Evolutionary conservation across 2,113 vertebrate species (phyloP), one percentile per base, ranked within the genome.

Genomic region (Falcunculus frontatus): DNA sequence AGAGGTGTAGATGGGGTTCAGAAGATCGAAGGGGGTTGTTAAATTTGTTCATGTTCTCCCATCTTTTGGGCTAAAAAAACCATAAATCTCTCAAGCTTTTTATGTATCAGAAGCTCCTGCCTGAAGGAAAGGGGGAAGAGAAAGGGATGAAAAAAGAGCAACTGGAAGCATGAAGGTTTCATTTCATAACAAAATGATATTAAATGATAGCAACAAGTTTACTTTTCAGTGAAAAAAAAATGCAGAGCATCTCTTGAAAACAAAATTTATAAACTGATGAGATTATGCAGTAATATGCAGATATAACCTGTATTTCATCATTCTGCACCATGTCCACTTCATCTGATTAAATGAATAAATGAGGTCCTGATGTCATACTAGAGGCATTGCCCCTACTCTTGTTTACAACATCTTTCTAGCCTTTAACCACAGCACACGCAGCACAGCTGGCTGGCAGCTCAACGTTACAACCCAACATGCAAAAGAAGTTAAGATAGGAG

Each of bases 361-460:
- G 3, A 84, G 39, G 64, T 84, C 92, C 90, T 94, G 84, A 89
- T 92, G 92, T 75, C 52, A 30, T 18, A 35, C 47, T 82, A 41
- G 39, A 93, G 76, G 64, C 90, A 89, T 44, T 86, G 84, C 9
- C 59, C 80, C 60, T 60, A 60, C 64, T 94, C 84, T 81, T 94
- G 95, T 93, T 95, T 96, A 96, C 90, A 90, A 64, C n/a, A 3
- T 86, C 79, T 55, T 91, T 90, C 88, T 50, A 90, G 79, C 50
- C 76, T 74, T 77, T 56, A 90, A 89, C 88, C 92, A 91, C 85
- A 95, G 95, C 91, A 87, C 93, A 85, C 5, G 9, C 84, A 76
- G 89, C 62, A 76, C 93, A 96, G 95, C 95, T 93, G 95, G 83
- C 74, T 72, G 35, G 88, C 91, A 95, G 91, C 73, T 95, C 63